phyloP scores from a whole-genome alignment of 2,888 invertebrate genomes.

The Folsomia candida region DNA sequence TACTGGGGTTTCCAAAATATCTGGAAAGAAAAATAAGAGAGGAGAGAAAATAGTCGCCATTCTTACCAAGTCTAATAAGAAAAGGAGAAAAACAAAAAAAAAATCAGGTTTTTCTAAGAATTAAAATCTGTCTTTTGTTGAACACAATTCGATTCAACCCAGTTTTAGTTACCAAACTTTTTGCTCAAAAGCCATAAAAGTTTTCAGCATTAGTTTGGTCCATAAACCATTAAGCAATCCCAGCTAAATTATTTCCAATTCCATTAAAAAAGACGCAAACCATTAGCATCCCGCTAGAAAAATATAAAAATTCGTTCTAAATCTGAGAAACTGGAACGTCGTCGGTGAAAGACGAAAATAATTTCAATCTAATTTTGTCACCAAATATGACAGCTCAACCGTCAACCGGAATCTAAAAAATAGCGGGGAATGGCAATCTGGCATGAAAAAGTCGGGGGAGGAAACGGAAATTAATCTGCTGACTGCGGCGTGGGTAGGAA shows the following conservation, averaged over 20 bases:
- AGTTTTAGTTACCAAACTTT: neutral
- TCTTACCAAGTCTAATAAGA: no score
- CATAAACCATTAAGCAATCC: neutral
- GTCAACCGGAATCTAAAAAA: slow-evolving; percentile 1
- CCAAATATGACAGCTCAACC: neutral
- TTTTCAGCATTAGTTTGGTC: no score
- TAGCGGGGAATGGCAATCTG: neutral
- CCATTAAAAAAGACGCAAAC: neutral
- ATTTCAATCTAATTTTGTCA: slow-evolving; percentile 3
- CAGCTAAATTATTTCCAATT: neutral
- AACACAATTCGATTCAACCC: neutral
- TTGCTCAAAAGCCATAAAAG: neutral
- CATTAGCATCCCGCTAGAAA: neutral
- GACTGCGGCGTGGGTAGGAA: neutral
- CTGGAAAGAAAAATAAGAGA: no score
- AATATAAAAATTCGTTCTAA: slow-evolving; percentile 2
- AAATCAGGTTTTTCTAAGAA: no score
- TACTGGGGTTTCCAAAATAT: no score
- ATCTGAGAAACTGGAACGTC: neutral
- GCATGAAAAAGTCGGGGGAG: neutral
- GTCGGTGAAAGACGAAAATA: neutral
- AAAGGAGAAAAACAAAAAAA: no score
- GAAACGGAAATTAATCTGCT: slow-evolving; percentile 20
- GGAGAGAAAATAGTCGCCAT: no score
- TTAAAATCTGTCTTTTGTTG: neutral